A percentile compares a stretch with the other conserved stretches of the same genome.
These are phyloP conservation scores for Anthopleura sola DNA, from an alignment of 64 coral and sea anemone species.

Conservation along the genomic window DNA sequence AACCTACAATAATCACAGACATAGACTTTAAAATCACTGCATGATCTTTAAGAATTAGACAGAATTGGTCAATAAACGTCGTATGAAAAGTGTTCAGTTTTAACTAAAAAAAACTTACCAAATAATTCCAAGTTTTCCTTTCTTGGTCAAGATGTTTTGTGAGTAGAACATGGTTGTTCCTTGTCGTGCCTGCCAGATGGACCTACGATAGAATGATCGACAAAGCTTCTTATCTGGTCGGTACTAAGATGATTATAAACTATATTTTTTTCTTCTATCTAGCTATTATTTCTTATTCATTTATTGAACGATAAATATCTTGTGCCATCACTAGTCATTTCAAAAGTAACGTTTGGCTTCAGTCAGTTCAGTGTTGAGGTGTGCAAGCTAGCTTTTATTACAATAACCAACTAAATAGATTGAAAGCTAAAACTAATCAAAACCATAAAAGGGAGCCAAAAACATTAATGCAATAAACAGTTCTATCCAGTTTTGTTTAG, in stretches of 20 bases:
- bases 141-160: constrained; percentile 47
- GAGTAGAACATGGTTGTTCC: constrained; percentile 49
- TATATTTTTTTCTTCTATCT: not conserved
- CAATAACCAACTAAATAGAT: too few relatives aligned
- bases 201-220: not conserved
- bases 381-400: too few relatives aligned
- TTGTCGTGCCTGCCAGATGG: not conserved
- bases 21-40: not conserved
- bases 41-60: too few relatives aligned
- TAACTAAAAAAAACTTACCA: constrained; percentile 25
- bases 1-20: constrained; percentile 21
- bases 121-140: constrained; percentile 59
- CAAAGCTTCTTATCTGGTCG: not conserved
- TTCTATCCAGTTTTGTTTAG: too few relatives aligned
- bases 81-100: not conserved
- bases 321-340: not conserved
- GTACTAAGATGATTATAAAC: not conserved
- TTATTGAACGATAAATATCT: too few relatives aligned
- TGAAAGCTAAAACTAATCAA: too few relatives aligned
- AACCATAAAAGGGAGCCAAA: too few relatives aligned
- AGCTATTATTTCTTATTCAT: not conserved
- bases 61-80: too few relatives aligned
- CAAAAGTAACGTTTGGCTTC: not conserved
- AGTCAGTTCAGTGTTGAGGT: too few relatives aligned
- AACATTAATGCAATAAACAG: too few relatives aligned